These are phyloP conservation scores for Indri indri DNA, from an alignment of 2,113 vertebrate species.

Conservation along the genomic window DNA sequence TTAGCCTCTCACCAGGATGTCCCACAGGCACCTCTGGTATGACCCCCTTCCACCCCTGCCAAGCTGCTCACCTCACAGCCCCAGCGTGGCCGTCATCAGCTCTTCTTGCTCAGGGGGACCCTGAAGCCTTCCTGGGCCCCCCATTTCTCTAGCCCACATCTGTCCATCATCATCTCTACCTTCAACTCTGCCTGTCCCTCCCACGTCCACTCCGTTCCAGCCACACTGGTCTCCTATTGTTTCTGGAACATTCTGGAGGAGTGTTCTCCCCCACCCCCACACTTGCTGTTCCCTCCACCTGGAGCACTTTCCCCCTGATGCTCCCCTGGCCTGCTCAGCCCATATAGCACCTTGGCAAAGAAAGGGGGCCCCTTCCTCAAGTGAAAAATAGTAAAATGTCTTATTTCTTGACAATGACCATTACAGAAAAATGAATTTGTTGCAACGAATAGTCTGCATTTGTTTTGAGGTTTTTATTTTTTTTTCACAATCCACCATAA, in stretches of 20 bases:
- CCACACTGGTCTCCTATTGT: neutral
- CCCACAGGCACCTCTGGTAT: neutral
- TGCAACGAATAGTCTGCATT: neutral
- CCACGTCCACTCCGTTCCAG: neutral
- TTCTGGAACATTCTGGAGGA: neutral
- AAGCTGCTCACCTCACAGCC: neutral
- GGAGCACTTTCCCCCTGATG: neutral
- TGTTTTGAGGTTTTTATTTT: too few relatives aligned
- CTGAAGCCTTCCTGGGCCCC: neutral
- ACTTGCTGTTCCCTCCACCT: neutral
- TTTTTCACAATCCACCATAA: neutral
- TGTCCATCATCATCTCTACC: neutral
- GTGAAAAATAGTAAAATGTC: neutral
- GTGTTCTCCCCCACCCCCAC: too few relatives aligned
- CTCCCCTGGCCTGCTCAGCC: neutral
- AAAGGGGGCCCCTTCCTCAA: neutral
- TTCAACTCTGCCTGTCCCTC: neutral
- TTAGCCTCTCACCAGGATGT: neutral
- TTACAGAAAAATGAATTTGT: neutral
- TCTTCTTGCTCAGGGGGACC: neutral
- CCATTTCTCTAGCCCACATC: neutral
- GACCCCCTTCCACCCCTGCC: neutral
- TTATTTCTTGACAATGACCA: neutral
- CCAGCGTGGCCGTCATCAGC: too few relatives aligned
- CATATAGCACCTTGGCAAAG: neutral